Base-by-base conservation (phyloP, 64 coral and sea anemone genomes). In the Pocillopora verrucosa region DNA sequence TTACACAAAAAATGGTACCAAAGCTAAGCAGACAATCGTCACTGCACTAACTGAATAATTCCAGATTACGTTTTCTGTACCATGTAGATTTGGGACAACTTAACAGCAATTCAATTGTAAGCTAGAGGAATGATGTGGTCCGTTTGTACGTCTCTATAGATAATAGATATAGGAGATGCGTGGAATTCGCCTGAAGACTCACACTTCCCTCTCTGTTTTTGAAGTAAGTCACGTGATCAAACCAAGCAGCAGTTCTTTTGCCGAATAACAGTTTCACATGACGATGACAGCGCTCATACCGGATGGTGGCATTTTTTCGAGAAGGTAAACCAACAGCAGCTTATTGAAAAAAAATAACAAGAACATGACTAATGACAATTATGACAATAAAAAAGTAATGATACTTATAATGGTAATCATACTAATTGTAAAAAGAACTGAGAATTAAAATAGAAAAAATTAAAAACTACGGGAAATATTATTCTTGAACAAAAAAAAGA, bases 131-230 rank as follows among this genome's bases (percentile, higher is more conserved):
- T 51, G 3, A 4, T 4, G 0, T 51, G 0, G 4, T 63, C 12
- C 16, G n/a, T 30, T 70, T 70, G 5, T 24, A 1, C 0, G 22
- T 70, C 19, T 70, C 11, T 1, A 20, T 26, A 79, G 76, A 26
- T 20, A 3, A 59, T 79, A 2, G 30, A n/a, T 3, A 9, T 19
- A n/a, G 60, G 13, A 25, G 51, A 60, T 79, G 76, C n/a, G 1
- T 79, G 76, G 76, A 79, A 59, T 11, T 60, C 76, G 3, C 76
- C 76, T 59, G 76, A 59, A 79, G 60, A 59, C n/a, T 58, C 76
- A 9, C 14, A 79, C 13, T 79, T 79, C 26, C 56, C 76, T 13
- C 10, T 51, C 22, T 59, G 45, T 59, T 24, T 79, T 79, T 22
- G 56, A 57, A 59, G 22, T 79, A 58, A 25, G 51, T 59, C 76